A percentile compares a stretch with the other conserved stretches of the same genome.
These are phyloP conservation scores for Emydocephalus ijimae DNA, from an alignment of 2,113 vertebrate genomes.

Conservation along the genomic window DNA sequence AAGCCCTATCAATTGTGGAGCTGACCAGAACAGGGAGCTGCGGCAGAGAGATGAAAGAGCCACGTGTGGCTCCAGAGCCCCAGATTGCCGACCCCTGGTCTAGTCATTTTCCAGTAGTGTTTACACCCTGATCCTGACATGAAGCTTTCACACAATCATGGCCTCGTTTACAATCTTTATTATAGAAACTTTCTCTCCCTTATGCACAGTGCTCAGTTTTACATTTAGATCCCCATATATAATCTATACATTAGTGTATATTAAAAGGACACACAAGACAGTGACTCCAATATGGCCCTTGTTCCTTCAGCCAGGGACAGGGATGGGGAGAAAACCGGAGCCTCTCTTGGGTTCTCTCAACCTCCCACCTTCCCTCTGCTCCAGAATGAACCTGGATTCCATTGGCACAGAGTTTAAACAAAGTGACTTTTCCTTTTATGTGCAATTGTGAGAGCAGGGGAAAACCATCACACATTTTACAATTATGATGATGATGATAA, in stretches of 20 bases:
- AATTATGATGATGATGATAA: background rate
- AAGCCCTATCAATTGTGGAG: too few species aligned
- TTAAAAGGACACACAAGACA: slow-evolving; percentile 9
- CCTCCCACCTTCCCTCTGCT: background rate
- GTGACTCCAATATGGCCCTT: background rate
- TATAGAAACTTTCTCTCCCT: slow-evolving; percentile 59
- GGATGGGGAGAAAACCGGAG: too few species aligned
- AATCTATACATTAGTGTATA: slow-evolving; percentile 2
- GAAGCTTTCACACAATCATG: background rate
- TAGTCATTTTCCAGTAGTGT: too few species aligned
- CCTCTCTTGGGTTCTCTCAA: background rate
- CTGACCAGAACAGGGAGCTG: too few species aligned
- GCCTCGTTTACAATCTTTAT: slow-evolving; percentile 59
- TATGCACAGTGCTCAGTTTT: slow-evolving; percentile 43
- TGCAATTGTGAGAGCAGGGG: background rate
- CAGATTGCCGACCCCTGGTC: too few species aligned
- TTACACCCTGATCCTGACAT: background rate
- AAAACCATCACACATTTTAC: background rate
- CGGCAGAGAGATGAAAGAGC: too few species aligned
- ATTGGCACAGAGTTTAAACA: background rate
- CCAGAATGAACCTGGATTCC: background rate
- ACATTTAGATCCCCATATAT: slow-evolving; percentile 24
- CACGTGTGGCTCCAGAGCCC: too few species aligned
- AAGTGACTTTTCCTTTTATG: background rate
- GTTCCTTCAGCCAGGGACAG: background rate